Conservation (phyloP, 2,797 vertebrate genomes). For the Sebastiscus tertius region DNA sequence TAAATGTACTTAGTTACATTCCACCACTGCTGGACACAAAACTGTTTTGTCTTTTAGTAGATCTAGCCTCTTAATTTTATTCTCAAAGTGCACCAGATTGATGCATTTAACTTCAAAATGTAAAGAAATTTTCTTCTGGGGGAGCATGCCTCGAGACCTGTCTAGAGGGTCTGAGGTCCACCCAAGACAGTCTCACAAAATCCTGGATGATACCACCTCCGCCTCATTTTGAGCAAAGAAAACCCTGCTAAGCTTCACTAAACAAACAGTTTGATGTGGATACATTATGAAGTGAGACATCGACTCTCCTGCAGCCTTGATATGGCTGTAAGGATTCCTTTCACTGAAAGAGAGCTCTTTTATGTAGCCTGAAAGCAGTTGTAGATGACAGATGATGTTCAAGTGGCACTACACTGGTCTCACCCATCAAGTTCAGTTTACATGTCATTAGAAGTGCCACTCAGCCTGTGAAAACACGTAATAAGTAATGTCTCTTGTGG, state of each 20-base stretch:
- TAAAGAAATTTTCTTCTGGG: no score
- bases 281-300: background rate
- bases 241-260: no score
- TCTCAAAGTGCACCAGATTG: no score
- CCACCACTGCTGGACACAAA: no score
- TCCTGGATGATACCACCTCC: no score
- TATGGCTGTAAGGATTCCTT: background rate
- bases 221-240: no score
- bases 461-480: background rate
- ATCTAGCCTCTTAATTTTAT: no score
- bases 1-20: no score
- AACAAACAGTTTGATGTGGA: background rate
- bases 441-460: background rate
- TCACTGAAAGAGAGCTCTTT: background rate
- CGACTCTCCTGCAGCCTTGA: background rate
- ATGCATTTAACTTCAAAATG: no score
- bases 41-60: no score
- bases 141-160: no score
- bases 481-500: background rate
- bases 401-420: background rate
- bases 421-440: background rate
- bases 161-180: no score
- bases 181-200: fast-evolving
- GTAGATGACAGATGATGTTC: background rate
- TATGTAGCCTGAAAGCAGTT: background rate